Evolutionary conservation across 2,113 vertebrate species (phyloP).

Genomic region (Poicephalus gulielmi): DNA sequence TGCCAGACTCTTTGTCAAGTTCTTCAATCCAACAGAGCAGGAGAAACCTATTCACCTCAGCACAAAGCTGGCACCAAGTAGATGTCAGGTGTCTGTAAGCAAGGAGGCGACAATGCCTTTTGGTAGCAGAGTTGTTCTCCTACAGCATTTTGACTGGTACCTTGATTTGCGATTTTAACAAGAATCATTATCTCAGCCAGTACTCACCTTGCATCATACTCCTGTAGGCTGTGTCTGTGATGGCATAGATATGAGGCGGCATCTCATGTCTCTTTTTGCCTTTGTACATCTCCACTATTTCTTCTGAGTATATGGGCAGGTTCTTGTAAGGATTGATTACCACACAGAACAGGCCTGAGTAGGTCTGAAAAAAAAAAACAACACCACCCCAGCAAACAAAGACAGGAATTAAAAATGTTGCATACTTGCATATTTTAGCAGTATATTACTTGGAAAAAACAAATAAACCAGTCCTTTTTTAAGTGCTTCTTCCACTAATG

Average conservation of each 20-base stretch:
- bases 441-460: not conserved
- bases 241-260: conserved; percentile 98
- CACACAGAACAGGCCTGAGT: conserved; percentile 98
- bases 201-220: conserved; percentile 99
- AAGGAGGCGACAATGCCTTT: not conserved
- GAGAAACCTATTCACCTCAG: not conserved
- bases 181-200: not conserved
- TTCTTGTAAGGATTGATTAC: conserved; percentile 99
- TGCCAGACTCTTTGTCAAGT: not conserved
- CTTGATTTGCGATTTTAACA: not conserved
- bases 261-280: conserved; percentile 99
- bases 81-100: not conserved
- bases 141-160: not conserved
- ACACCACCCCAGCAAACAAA: not conserved
- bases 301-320: conserved; percentile 97
- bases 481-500: not conserved
- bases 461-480: not conserved
- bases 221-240: conserved; percentile 96
- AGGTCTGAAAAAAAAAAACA: conserved; percentile 81
- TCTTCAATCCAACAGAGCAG: not conserved
- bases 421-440: not conserved
- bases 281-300: conserved; percentile 99
- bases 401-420: not conserved
- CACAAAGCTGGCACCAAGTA: not conserved
- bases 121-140: not conserved